These are phyloP conservation scores for Cyclargus thomasi DNA, from an alignment of 1,140 invertebrate genomes.

Conservation along the genomic window DNA sequence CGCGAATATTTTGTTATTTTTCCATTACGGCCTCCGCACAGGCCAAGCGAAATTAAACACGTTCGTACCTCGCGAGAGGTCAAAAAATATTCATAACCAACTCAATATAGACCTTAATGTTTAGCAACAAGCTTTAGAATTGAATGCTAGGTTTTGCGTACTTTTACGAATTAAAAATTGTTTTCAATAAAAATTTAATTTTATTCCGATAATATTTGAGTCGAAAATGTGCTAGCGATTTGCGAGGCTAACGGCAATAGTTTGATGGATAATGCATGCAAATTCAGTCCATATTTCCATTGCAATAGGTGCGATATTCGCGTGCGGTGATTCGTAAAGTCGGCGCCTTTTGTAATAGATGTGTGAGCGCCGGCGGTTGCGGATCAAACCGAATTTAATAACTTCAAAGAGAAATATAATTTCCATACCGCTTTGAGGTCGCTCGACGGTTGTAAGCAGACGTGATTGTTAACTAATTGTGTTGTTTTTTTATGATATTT, in stretches of 20 bases:
- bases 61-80: not conserved
- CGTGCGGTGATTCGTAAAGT: not conserved
- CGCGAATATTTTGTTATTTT: not conserved
- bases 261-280: not conserved
- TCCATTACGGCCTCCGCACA: not conserved
- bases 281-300: not conserved
- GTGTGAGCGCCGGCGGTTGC: not conserved
- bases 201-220: not conserved
- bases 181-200: slow-evolving; percentile 4
- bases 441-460: not conserved
- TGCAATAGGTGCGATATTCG: not conserved
- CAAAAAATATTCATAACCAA: not conserved
- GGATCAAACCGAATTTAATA: not conserved
- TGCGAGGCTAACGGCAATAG: not conserved
- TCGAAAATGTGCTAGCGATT: not conserved
- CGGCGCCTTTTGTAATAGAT: not conserved
- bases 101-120: not conserved
- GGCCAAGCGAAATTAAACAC: not conserved
- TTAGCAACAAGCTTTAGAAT: not conserved
- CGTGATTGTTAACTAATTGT: not conserved
- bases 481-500: no score
- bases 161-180: not conserved
- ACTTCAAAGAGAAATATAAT: slow-evolving; percentile 3
- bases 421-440: not conserved
- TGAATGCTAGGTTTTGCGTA: not conserved